phyloP scores from a whole-genome alignment of 2,797 vertebrate genomes.

The Mionectes olivaceus region DNA sequence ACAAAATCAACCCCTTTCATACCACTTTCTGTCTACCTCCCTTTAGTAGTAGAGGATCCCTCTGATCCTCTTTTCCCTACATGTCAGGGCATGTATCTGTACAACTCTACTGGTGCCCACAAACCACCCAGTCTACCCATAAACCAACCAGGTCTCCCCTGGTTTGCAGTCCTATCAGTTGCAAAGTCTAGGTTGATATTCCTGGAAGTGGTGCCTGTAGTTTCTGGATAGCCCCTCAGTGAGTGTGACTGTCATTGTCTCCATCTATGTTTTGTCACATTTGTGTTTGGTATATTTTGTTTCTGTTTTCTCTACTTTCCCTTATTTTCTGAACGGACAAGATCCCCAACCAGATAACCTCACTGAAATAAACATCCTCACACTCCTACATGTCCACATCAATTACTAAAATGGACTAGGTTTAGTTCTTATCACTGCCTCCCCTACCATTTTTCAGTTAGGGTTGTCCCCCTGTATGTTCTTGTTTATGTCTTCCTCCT shows the following conservation, averaged over 20 bases:
- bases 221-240: neutral
- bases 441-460: neutral
- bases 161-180: neutral
- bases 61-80: neutral
- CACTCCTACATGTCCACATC: neutral
- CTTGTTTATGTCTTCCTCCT: neutral
- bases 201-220: neutral
- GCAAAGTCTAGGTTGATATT: neutral
- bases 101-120: fast-evolving
- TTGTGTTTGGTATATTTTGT: neutral
- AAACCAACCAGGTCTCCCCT: neutral
- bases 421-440: neutral
- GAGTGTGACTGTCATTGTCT: neutral
- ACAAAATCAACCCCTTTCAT: neutral
- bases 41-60: neutral
- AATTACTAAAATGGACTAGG: neutral
- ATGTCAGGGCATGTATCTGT: fast-evolving
- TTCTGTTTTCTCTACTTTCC: neutral
- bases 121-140: neutral
- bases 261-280: neutral
- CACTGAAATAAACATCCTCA: neutral
- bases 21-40: neutral
- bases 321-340: neutral
- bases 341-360: neutral
- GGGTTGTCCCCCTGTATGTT: neutral